phyloP scores from a whole-genome alignment of 2,797 vertebrate genomes.

The Eutrigla gurnardus region DNA sequence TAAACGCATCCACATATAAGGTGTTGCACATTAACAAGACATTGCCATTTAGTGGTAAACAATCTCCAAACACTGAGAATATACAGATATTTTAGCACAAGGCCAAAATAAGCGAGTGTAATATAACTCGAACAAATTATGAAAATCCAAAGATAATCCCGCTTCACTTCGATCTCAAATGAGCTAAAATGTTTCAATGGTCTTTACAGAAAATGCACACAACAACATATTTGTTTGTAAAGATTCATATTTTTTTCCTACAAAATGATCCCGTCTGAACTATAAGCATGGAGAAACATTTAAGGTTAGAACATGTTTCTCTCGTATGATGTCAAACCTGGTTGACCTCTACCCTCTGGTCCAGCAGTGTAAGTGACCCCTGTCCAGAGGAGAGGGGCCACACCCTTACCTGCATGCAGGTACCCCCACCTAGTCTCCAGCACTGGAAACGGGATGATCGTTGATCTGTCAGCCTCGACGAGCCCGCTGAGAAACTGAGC shows the following conservation, averaged over 20 bases:
- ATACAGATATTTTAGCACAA: not conserved
- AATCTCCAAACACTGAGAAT: not conserved
- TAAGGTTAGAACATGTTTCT: not conserved
- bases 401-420: slow-evolving; percentile 83
- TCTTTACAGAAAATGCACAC: not conserved
- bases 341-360: slow-evolving; percentile 30
- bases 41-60: not conserved
- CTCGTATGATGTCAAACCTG: not conserved
- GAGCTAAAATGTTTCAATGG: not conserved
- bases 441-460: slow-evolving; percentile 58
- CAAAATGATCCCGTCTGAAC: not conserved
- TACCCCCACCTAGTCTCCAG: slow-evolving; percentile 75
- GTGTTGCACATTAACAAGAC: not conserved
- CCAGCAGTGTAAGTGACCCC: slow-evolving; percentile 1
- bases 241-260: not conserved
- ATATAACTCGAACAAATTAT: not conserved
- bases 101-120: not conserved
- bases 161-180: not conserved
- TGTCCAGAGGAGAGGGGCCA: slow-evolving; percentile 31
- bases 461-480: slow-evolving; percentile 46
- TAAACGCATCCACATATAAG: not conserved
- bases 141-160: not conserved
- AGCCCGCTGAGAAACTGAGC: slow-evolving; percentile 65
- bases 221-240: not conserved
- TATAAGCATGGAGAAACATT: not conserved